Evolutionary conservation across 2,113 vertebrate species (phyloP).

Genomic region (Aptenodytes patagonicus): DNA sequence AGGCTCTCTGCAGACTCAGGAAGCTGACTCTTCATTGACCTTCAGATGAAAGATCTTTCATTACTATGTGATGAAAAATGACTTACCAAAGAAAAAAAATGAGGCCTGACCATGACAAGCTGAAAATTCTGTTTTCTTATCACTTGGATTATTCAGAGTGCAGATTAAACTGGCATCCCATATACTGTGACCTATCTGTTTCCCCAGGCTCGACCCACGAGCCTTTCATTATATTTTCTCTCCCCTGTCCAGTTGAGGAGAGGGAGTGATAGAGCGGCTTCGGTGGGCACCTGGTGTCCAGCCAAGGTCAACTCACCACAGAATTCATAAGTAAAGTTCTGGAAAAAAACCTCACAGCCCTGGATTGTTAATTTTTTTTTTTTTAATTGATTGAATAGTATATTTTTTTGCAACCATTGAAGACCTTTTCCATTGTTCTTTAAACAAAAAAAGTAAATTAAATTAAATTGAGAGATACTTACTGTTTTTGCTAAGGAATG

Average conservation of each 20-base stretch:
- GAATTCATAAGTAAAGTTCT: neutral
- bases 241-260: neutral
- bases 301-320: neutral
- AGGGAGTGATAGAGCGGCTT: neutral
- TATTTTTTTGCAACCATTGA: neutral
- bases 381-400: neutral
- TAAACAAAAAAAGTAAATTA: neutral
- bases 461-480: neutral
- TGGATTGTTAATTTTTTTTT: neutral
- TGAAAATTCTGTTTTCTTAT: slow-evolving; percentile 50
- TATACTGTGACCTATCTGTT: neutral
- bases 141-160: neutral
- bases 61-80: slow-evolving; percentile 48
- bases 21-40: slow-evolving; percentile 22
- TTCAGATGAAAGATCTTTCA: slow-evolving; percentile 50
- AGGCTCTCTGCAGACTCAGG: neutral
- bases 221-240: neutral
- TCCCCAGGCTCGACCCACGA: neutral
- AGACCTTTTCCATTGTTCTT: neutral
- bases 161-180: slow-evolving; percentile 10
- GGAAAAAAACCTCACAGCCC: neutral
- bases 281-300: neutral
- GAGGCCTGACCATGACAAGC: slow-evolving; percentile 10
- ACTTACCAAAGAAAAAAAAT: slow-evolving; percentile 46
- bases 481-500: neutral